A percentile compares a stretch with the other conserved stretches of the same genome.
Evolutionary conservation across 2,113 vertebrate species (phyloP).

Genomic region (Dromas ardeola): DNA sequence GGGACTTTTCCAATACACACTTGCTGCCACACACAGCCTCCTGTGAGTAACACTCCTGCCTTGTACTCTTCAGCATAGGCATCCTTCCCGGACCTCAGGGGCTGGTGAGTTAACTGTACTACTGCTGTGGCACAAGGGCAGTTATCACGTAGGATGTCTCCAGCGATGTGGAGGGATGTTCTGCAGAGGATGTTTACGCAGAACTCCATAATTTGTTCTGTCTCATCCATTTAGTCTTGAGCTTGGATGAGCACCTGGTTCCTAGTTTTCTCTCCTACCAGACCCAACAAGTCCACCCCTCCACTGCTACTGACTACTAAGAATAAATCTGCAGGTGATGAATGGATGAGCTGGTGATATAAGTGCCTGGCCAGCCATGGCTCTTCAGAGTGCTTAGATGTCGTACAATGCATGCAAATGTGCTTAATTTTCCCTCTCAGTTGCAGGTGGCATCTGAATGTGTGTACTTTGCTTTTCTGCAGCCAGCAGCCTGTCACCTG

Average conservation of each 20-base stretch:
- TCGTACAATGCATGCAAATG: neutral
- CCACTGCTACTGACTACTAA: neutral
- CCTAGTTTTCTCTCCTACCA: neutral
- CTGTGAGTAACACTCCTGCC: neutral
- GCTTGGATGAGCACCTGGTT: neutral
- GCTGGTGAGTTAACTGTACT: neutral
- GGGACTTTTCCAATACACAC: neutral
- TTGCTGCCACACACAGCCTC: neutral
- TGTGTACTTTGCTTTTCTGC: neutral
- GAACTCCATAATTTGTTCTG: neutral
- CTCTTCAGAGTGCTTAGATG: neutral
- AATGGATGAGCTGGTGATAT: rapidly evolving
- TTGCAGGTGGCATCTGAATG: neutral
- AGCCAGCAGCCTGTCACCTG: neutral
- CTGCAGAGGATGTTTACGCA: neutral
- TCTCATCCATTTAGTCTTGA: neutral
- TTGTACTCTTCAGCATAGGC: neutral
- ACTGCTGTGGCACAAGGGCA: neutral
- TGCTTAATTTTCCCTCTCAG: neutral
- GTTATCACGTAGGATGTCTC: neutral
- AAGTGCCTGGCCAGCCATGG: neutral
- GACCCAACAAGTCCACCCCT: neutral
- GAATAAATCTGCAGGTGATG: neutral
- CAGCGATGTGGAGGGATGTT: neutral
- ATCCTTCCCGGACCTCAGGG: neutral